Base-by-base conservation (phyloP, 2,113 vertebrate species). In the Neopipo cinnamomea region DNA sequence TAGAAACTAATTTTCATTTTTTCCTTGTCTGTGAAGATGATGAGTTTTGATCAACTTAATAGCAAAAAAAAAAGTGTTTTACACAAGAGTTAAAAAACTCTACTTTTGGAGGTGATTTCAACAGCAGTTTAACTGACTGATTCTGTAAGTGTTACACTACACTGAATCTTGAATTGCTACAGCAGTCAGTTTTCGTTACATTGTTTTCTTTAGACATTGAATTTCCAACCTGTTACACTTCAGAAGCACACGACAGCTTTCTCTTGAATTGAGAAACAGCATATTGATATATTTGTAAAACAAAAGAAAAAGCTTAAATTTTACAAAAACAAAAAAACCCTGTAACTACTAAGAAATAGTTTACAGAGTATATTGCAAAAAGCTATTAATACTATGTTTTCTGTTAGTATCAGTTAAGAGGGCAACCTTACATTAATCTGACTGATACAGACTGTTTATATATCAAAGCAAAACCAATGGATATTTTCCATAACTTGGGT, bases 171-270 rank as follows among this genome's bases (percentile, higher is more conserved):
- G 79, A 94, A 90, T 86, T 93, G 88, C 72, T 94, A 13, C 28
- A 86, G 33, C 63, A 90, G 62, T 44, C 70, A 61, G 91, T 80
- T 96, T 95, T 90, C 49, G 80, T 83, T 83, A 62, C 9, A 37
- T 25, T 96, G 89, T 93, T 96, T 96, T 79, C 89, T 85, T 96
- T 93, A 56, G 42, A 67, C 72, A 61, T 65, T 59, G 78, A 67
- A 30, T 96, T 97, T 94, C 89, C 81, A 94, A 61, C 20, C 59
- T 70, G 58, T 79, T 94, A 81, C 93, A 80, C 63, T 91, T 95
- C n/a, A 93, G 63, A 91, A 78, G 56, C 71, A 85, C 28, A 58
- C 33, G 90, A 62, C 47, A 91, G 35, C 55, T 13, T 50, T 63
- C 71, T 85, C 79, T 41, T 85, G 39, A 73, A 73, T 0, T 76